These are phyloP conservation scores for Drosophila sechellia DNA, from an alignment of 1,140 invertebrate species.

Conservation along the genomic window DNA sequence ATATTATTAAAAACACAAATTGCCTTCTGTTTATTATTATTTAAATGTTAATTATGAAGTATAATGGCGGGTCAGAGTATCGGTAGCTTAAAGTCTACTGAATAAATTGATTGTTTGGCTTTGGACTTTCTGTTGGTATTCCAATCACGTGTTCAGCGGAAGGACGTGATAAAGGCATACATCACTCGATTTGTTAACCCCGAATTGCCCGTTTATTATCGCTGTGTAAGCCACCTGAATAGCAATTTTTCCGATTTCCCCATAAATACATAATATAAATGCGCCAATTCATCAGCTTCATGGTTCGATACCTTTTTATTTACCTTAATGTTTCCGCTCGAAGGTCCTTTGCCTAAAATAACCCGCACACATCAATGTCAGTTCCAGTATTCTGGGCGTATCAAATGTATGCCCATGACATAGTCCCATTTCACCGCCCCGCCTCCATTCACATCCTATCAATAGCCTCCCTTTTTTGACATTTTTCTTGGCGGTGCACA, in stretches of 20 bases:
- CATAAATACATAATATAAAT: constrained; percentile 60
- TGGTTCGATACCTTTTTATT: constrained; percentile 57
- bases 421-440: not conserved
- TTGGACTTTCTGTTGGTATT: constrained; percentile 14
- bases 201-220: constrained; percentile 57
- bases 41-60: constrained; percentile 7
- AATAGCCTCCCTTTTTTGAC: constrained; percentile 13
- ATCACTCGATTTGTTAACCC: constrained; percentile 55
- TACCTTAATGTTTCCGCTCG: constrained; percentile 42
- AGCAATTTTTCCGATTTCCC: constrained; percentile 20
- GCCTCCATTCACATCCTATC: constrained; percentile 14
- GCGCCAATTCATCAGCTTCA: constrained; percentile 56
- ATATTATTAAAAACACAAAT: constrained; percentile 5
- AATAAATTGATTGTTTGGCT: constrained; percentile 14
- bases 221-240: constrained; percentile 36
- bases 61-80: not conserved
- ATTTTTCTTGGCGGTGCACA: constrained; percentile 13
- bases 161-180: constrained; percentile 42
- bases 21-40: not conserved
- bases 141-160: constrained; percentile 26
- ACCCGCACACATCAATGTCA: constrained; percentile 5
- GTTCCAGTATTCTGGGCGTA: constrained; percentile 3
- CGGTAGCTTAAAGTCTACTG: constrained; percentile 3
- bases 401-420: constrained; percentile 45
- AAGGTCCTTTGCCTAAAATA: constrained; percentile 13